These are phyloP conservation scores for Calidris pugnax DNA, from an alignment of 2,113 vertebrate genomes.

Conservation along the genomic window DNA sequence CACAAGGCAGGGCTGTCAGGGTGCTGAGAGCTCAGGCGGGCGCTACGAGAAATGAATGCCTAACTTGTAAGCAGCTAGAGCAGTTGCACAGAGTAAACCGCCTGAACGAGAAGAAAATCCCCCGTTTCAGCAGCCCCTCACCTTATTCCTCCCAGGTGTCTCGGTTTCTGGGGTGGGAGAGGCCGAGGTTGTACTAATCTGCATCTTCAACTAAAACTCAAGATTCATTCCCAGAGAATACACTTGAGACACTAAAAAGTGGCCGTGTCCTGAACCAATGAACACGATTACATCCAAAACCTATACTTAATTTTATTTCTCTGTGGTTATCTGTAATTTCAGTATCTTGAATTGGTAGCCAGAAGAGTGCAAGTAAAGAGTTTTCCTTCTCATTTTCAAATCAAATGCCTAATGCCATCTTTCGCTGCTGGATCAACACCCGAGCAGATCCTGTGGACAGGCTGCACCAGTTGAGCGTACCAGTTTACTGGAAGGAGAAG, in stretches of 20 bases:
- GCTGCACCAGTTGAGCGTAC: neutral
- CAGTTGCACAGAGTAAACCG: neutral
- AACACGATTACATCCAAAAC: neutral
- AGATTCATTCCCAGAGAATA: neutral
- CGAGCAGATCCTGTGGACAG: neutral
- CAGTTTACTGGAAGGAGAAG: neutral
- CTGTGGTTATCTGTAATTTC: neutral
- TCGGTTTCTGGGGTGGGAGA: neutral
- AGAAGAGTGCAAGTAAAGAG: neutral
- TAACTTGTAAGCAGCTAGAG: neutral
- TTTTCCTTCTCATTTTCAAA: neutral
- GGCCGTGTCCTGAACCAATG: neutral
- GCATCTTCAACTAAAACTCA: neutral
- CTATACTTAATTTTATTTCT: neutral
- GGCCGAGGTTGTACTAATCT: neutral
- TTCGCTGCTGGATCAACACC: neutral
- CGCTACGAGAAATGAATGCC: neutral
- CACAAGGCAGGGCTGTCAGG: neutral
- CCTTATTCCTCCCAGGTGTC: neutral
- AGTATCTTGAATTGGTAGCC: neutral
- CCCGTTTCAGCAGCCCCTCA: neutral
- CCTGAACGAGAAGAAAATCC: neutral
- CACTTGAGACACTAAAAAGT: neutral
- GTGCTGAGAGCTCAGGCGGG: neutral
- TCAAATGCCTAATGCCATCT: neutral